phyloP scores from a whole-genome alignment of 1,140 invertebrate genomes.

The Amphibalanus amphitrite region DNA sequence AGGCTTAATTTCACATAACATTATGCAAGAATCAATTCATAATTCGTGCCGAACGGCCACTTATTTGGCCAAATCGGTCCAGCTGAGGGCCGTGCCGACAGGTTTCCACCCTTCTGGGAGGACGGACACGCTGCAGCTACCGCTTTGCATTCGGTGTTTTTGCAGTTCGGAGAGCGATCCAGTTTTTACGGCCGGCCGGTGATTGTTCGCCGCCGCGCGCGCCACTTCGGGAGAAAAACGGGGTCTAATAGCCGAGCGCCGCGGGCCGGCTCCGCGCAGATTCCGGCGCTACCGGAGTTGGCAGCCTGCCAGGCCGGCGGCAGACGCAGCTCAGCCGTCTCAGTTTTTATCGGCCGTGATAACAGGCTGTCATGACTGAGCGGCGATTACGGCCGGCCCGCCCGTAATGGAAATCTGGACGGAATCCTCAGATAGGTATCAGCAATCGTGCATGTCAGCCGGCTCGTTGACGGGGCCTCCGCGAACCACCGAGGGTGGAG shows the following conservation, averaged over 20 bases:
- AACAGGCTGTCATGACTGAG: not conserved
- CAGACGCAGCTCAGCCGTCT: too few species aligned
- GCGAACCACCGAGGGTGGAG: too few species aligned
- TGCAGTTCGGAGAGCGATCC: not conserved
- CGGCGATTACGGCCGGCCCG: not conserved
- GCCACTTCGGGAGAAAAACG: not conserved
- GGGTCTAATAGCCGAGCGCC: not conserved
- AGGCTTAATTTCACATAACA: too few species aligned
- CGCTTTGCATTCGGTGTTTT: not conserved
- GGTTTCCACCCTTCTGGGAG: not conserved
- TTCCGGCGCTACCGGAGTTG: not conserved
- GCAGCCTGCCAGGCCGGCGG: not conserved
- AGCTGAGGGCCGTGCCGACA: not conserved
- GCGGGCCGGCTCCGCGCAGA: not conserved
- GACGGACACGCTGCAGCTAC: not conserved
- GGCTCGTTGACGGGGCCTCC: too few species aligned
- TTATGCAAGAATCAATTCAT: too few species aligned
- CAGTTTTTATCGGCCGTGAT: not conserved
- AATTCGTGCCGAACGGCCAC: not conserved
- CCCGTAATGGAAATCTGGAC: not conserved
- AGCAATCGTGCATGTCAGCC: not conserved
- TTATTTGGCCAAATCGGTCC: not conserved
- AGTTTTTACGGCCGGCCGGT: not conserved
- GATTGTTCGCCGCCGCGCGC: not conserved
- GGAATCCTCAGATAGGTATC: not conserved